Base-by-base conservation (phyloP, 2,888 invertebrate genomes). In the Macropis europaea region DNA sequence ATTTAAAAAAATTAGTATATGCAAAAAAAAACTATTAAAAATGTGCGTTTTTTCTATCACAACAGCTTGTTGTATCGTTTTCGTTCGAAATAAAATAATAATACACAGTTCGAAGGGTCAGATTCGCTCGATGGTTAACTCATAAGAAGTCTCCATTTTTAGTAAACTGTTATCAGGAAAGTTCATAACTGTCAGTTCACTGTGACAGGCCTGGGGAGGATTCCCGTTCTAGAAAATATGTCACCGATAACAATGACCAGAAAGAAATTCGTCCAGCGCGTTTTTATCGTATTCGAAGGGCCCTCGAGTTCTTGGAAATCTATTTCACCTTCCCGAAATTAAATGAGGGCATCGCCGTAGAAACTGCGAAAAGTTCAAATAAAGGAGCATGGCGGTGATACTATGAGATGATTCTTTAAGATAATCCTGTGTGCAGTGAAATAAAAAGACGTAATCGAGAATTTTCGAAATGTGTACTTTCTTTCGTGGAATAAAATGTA, bases 111-210 rank as follows among this genome's bases (percentile, higher is more conserved):
- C 15, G n/a, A 19, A 2, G 5, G 24, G 4, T 48, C 32, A 38
- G 4, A 17, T 22, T 24, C 19, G 6, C 9, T 28, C 15, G 15
- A 26, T 32, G 13, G 32, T 22, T 7, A 28, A 48, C 22, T 13
- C 22, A 26, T 22, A 22, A 2, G 43, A 28, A 17, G 28, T 24
- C 30, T 64, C 60, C 67, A 74, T 61, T 72, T 47, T 40, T 36
- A 57, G 66, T 68, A 48, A 76, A 56, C 72, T 57, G 57, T 60
- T 76, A 72, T 64, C 45, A 72, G 69, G 64, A 72, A 77, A 77
- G 63, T 71, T 77, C 11, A 9, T 40, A 52, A 48, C 59, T 66
- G 61, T 64, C 64, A 68, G 48, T 54, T 52, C 24, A 68, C 24
- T 28, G 43, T 57, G 56, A 62, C 63, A 61, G 38, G 36, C 45